Conservation (phyloP, 2,113 vertebrate genomes). For the Sapajus apella region DNA sequence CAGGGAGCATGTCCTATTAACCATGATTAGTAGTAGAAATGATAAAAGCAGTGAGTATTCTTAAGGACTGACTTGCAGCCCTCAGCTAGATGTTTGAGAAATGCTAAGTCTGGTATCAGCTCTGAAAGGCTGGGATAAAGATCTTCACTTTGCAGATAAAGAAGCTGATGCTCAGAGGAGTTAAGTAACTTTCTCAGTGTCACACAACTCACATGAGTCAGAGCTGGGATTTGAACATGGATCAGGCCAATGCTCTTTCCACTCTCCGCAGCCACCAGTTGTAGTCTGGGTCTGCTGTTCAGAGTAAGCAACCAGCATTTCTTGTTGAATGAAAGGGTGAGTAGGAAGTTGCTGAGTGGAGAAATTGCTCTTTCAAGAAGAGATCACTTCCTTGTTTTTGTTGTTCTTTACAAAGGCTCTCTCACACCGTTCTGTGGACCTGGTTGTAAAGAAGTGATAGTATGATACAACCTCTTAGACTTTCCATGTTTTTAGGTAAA, state of each 20-base stretch:
- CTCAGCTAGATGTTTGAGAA: not conserved
- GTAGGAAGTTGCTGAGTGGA: not conserved
- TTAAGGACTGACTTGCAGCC: not conserved
- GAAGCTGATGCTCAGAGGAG: not conserved
- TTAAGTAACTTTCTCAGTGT: not conserved
- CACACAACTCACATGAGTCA: not conserved
- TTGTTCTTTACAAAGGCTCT: not conserved
- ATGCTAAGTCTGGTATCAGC: not conserved
- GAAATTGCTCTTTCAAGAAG: not conserved
- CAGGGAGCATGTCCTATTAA: accelerated
- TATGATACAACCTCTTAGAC: conserved; percentile 55
- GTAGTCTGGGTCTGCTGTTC: not conserved
- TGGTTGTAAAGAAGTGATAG: not conserved
- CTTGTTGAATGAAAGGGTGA: not conserved
- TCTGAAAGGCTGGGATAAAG: not conserved
- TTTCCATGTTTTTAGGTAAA: conserved; percentile 75
- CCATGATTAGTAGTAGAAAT: not conserved
- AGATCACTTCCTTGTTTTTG: not conserved
- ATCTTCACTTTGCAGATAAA: not conserved
- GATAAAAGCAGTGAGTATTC: not conserved
- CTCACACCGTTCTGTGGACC: not conserved
- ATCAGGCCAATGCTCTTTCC: not conserved
- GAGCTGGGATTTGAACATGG: not conserved
- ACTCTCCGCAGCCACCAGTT: not conserved
- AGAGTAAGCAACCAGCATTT: not conserved